Conservation (phyloP, 1,140 invertebrate species). For the Atta colombica region DNA sequence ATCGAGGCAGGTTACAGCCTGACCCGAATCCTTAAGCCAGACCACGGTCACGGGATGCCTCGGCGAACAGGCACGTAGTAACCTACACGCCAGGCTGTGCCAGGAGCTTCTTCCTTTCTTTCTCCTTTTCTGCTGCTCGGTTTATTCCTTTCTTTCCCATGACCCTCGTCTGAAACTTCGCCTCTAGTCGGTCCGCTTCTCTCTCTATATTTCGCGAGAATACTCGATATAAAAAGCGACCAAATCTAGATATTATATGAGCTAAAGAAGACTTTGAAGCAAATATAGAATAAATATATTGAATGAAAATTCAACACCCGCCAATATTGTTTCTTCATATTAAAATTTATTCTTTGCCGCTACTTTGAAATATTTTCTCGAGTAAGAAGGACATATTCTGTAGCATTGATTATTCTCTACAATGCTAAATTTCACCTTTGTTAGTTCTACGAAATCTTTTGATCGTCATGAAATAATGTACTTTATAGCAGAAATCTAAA, state of each 20-base stretch:
- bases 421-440: not conserved
- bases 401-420: not conserved
- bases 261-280: constrained; percentile 61
- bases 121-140: constrained; percentile 45
- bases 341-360: constrained; percentile 2
- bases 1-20: constrained; percentile 83
- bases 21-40: constrained; percentile 84
- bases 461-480: not conserved
- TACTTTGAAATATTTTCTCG: constrained; percentile 1
- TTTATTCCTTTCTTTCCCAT: constrained; percentile 61
- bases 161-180: constrained; percentile 67
- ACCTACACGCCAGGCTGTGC: constrained; percentile 80
- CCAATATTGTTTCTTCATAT: constrained; percentile 28
- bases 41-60: constrained; percentile 76
- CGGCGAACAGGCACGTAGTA: constrained; percentile 81
- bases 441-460: constrained; percentile 28
- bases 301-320: constrained; percentile 38
- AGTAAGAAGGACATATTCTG: not conserved
- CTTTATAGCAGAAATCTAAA: not conserved
- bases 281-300: constrained; percentile 52
- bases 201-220: constrained; percentile 45
- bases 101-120: constrained; percentile 77
- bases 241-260: constrained; percentile 69
- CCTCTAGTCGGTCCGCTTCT: constrained; percentile 22
- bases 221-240: constrained; percentile 64